Conservation (phyloP, 2,888 invertebrate species). For the Timema podura region DNA sequence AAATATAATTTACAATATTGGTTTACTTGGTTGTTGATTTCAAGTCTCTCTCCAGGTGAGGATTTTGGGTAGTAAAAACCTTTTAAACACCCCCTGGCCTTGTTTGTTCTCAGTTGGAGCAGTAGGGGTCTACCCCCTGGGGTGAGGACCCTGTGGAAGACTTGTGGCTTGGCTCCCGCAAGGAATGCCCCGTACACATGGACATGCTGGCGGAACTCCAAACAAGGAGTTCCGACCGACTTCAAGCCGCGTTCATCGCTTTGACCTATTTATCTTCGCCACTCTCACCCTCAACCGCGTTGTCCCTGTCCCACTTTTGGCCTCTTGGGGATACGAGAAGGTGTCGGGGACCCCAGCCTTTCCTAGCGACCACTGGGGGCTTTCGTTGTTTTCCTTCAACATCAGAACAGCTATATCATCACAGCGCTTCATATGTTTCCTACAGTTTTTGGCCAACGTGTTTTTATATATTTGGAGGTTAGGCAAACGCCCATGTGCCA, state of each 20-base stretch:
- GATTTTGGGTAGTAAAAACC: too few relatives aligned
- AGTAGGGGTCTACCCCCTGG: constrained; percentile 44
- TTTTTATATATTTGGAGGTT: too few relatives aligned
- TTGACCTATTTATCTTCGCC: constrained; percentile 50
- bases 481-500: too few relatives aligned
- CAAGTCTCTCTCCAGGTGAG: too few relatives aligned
- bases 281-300: constrained; percentile 38
- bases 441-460: too few relatives aligned
- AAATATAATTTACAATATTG: too few relatives aligned
- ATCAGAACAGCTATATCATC: constrained; percentile 21
- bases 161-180: constrained; percentile 50
- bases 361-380: constrained; percentile 56
- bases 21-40: too few relatives aligned
- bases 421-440: too few relatives aligned
- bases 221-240: constrained; percentile 45
- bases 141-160: constrained; percentile 51
- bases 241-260: constrained; percentile 48
- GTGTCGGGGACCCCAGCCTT: constrained; percentile 47
- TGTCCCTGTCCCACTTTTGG: constrained; percentile 49
- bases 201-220: constrained; percentile 53
- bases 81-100: too few relatives aligned
- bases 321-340: constrained; percentile 50
- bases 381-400: constrained; percentile 42
- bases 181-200: constrained; percentile 53
- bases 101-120: constrained; percentile 38